Evolutionary conservation across 2,888 invertebrate genomes (phyloP).

Genomic region (Saturnia japonica): DNA sequence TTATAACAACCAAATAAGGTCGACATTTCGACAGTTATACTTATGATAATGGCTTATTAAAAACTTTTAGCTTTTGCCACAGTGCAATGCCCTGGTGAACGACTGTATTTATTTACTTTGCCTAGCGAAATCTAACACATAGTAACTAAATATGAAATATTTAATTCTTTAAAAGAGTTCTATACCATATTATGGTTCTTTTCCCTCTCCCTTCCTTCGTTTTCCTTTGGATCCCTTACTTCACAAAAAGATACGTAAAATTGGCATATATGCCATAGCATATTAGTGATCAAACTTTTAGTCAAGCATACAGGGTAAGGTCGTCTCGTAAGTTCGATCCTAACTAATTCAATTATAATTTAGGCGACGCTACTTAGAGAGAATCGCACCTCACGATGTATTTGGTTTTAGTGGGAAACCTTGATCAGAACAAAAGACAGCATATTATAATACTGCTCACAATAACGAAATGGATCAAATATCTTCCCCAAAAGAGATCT

Average conservation of each 20-base stretch:
- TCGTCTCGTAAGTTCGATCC: too few relatives aligned
- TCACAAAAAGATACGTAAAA: too few relatives aligned
- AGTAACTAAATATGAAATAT: too few relatives aligned
- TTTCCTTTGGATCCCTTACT: too few relatives aligned
- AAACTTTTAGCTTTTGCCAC: constrained; percentile 30
- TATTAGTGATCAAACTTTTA: too few relatives aligned
- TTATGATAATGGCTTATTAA: constrained; percentile 28
- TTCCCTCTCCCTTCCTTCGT: too few relatives aligned
- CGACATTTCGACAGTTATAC: constrained; percentile 20
- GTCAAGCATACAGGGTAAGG: too few relatives aligned
- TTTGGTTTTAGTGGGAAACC: background rate
- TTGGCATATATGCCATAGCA: too few relatives aligned
- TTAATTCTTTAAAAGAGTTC: too few relatives aligned
- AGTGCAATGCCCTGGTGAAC: constrained; percentile 28
- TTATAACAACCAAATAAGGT: constrained; percentile 29
- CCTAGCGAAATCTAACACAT: background rate
- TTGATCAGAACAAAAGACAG: background rate
- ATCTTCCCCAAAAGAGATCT: background rate
- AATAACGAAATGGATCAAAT: background rate
- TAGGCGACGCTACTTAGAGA: background rate
- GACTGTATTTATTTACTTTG: background rate
- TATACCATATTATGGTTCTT: too few relatives aligned
- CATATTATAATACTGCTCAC: background rate
- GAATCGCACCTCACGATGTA: background rate
- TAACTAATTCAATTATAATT: background rate